Evolutionary conservation across 2,113 vertebrate genomes (phyloP), one percentile per base, ranked within the genome.

Genomic region (Micronycteris hirsuta): DNA sequence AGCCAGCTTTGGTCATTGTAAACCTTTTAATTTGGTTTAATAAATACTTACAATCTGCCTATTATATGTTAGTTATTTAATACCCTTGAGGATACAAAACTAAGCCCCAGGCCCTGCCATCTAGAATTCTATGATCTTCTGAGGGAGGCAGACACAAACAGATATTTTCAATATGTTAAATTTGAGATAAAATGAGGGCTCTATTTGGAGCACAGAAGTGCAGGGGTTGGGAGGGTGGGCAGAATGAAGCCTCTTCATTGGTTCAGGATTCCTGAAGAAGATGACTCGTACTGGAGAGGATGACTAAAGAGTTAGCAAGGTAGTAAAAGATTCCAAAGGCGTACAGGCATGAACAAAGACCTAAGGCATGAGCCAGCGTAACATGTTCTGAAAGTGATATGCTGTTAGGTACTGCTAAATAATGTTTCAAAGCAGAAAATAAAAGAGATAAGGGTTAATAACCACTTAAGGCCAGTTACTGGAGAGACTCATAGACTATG

Each of bases 21-120:
- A 91, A 45, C 41, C 36, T 85, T 94, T 93, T 93, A 22, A 84
- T 58, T 77, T 82, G 12, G 22, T 31, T 92, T 87, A 80, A 91
- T 63, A 73, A 91, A 77, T 41, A 58, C 28, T 73, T 81, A 63
- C 24, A 86, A 78, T 56, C 24, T 94, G 33, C 84, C 36, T 83
- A 24, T 4, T 67, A 16, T 56, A 33, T 84, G 7, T 63, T 61
- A 58, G 15, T 33, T 90, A 74, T 43, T 74, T 86, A 85, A 95
- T 36, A 65, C 19, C 26, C 20, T 56, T 83, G 19, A 89, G 8
- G 14, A 89, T 54, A 38, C 0, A n/a, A 80, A 92, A 45, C 33
- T 71, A 90, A 96, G 4, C 41, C 22, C 63, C 14, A 54, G 31
- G 33, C 19, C 45, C 41, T 73, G 19, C 2, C 74, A 89, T 58